Conservation (phyloP, 2,113 vertebrate species). For the Sula dactylatra region DNA sequence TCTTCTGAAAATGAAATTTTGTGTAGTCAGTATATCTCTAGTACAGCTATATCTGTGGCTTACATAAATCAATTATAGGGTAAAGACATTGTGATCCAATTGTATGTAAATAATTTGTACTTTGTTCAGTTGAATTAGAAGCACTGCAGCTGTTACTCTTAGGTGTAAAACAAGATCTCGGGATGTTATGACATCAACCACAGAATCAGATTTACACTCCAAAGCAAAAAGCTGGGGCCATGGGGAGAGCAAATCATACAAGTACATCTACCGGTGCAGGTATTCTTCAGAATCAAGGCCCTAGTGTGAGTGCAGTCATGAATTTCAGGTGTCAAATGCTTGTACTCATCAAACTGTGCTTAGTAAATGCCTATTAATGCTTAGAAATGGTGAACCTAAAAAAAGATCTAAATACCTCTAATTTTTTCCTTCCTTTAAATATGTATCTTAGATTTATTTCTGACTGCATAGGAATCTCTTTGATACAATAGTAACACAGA, state of each 20-base stretch:
- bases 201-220: background rate
- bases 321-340: background rate
- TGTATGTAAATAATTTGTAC: background rate
- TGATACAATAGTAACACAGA: background rate
- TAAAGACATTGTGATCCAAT: background rate
- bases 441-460: background rate
- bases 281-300: background rate
- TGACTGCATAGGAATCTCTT: background rate
- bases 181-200: background rate
- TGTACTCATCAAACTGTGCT: background rate
- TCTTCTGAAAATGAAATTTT: background rate
- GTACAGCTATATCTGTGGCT: background rate
- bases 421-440: background rate
- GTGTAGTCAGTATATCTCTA: background rate
- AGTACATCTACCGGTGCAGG: background rate
- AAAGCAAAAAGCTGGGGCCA: background rate
- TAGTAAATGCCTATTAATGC: background rate
- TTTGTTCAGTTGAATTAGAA: background rate
- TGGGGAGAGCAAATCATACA: background rate
- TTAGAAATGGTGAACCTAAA: background rate
- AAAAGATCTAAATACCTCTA: background rate
- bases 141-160: background rate
- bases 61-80: background rate
- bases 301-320: background rate
- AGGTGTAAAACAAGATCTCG: background rate